A percentile compares a stretch with the other conserved stretches of the same genome.
These are phyloP conservation scores for Megalopta genalis DNA, from an alignment of 1,140 invertebrate genomes.

Conservation along the genomic window DNA sequence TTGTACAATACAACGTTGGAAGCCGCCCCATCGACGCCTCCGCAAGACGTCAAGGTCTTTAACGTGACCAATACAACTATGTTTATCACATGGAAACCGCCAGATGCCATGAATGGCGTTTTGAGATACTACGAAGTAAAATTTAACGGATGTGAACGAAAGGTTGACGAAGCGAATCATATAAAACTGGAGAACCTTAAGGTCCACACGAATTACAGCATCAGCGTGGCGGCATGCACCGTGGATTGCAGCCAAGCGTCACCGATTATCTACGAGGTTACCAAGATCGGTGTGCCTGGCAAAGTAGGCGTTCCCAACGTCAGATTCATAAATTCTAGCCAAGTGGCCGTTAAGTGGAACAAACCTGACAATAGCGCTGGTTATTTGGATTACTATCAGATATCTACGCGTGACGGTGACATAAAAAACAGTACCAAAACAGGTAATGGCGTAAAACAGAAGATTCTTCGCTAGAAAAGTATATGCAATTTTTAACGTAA, in stretches of 20 bases:
- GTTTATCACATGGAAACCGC: conserved; percentile 85
- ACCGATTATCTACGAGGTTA: conserved; percentile 77
- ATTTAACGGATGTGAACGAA: conserved; percentile 68
- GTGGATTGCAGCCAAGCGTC: conserved; percentile 83
- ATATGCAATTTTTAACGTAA: not conserved
- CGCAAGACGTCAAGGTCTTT: conserved; percentile 80
- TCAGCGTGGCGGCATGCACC: conserved; percentile 86
- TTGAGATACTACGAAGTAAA: conserved; percentile 86
- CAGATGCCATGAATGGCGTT: conserved; percentile 86
- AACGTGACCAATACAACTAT: conserved; percentile 86
- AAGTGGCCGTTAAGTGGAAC: conserved; percentile 81
- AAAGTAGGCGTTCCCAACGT: conserved; percentile 79
- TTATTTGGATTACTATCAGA: conserved; percentile 82
- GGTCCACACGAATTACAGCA: conserved; percentile 83
- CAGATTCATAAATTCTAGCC: conserved; percentile 77
- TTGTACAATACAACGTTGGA: conserved; percentile 87
- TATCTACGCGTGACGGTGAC: conserved; percentile 66
- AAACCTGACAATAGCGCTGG: conserved; percentile 84
- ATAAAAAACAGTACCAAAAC: conserved; percentile 69
- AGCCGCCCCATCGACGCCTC: conserved; percentile 83
- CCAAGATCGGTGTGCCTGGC: conserved; percentile 83
- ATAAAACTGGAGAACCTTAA: conserved; percentile 54
- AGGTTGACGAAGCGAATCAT: conserved; percentile 65
- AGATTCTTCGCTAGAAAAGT: not conserved
- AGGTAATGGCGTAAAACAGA: conserved; percentile 52